Evolutionary conservation across 1,140 invertebrate species (phyloP).

Genomic region (Rhynchophorus ferrugineus): DNA sequence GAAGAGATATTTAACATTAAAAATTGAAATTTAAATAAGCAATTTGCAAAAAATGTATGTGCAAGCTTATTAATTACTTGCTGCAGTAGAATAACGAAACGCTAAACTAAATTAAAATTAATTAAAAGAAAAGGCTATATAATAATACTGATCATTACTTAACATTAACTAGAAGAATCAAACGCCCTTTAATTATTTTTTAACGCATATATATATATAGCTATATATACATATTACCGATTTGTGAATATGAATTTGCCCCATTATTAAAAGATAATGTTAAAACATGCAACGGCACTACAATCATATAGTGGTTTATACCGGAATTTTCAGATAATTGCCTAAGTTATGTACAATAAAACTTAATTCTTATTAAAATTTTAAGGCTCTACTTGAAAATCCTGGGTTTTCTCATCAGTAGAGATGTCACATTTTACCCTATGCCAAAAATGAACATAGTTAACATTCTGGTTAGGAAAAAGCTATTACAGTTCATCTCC

Average conservation of each 20-base stretch:
- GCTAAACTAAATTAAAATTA: neutral
- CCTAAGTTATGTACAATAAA: conserved; percentile 15
- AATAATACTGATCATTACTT: conserved; percentile 19
- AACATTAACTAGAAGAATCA: conserved; percentile 12
- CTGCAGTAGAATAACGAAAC: too few relatives aligned
- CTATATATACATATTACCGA: neutral
- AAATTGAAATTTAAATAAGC: too few relatives aligned
- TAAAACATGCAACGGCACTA: conserved; percentile 17
- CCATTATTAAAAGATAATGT: neutral
- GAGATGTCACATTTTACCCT: conserved; percentile 16
- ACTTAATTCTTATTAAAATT: conserved; percentile 1
- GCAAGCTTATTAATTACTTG: too few relatives aligned
- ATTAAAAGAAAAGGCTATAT: conserved; percentile 16
- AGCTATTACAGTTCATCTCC: neutral
- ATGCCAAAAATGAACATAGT: conserved; percentile 7
- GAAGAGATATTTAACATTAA: too few relatives aligned
- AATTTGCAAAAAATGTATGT: too few relatives aligned
- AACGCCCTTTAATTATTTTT: conserved; percentile 1
- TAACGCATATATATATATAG: conserved; percentile 10
- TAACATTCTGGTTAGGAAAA: too few relatives aligned
- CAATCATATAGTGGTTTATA: conserved; percentile 18
- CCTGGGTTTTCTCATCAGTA: conserved; percentile 11
- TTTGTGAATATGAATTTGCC: conserved; percentile 8
- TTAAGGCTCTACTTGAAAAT: conserved; percentile 13
- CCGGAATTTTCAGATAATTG: conserved; percentile 16